Evolutionary conservation across 2,888 invertebrate genomes (phyloP).

Genomic region (Rhagophthalmus giganteus): DNA sequence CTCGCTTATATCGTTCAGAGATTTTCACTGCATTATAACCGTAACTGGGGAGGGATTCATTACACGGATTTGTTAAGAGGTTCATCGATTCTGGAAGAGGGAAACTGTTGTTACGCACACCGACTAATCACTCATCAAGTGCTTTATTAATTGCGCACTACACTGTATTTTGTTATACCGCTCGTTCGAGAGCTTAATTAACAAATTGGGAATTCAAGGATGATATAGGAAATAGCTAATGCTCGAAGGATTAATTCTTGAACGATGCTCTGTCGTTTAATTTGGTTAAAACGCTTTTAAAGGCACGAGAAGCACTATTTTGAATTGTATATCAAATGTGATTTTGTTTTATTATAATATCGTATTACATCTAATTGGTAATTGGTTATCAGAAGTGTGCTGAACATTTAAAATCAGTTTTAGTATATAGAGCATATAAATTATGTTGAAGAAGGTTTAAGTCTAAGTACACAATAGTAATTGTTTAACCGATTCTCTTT

Average conservation of each 20-base stretch:
- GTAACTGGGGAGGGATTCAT: constrained; percentile 38
- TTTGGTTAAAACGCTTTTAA: neutral
- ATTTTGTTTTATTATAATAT: no score
- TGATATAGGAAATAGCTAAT: no score
- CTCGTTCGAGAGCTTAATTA: constrained; percentile 9
- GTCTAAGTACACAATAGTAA: no score
- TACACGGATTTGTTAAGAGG: constrained; percentile 50
- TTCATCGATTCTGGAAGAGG: constrained; percentile 40
- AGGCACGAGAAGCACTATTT: no score
- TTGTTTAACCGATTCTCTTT: no score
- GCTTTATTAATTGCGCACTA: constrained; percentile 27
- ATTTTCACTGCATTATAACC: constrained; percentile 49
- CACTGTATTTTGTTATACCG: constrained; percentile 8
- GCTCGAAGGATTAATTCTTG: no score
- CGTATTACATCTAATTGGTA: no score
- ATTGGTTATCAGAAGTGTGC: no score
- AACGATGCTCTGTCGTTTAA: neutral
- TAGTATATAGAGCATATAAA: no score
- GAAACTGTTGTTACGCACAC: constrained; percentile 28
- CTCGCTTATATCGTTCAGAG: constrained; percentile 50
- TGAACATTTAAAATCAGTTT: no score
- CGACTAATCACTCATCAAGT: constrained; percentile 31
- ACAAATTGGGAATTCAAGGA: constrained; percentile 2
- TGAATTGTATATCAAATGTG: no score
- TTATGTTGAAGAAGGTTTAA: no score